Evolutionary conservation across 2,888 invertebrate species (phyloP).

Genomic region (Scrobipalpa costella): DNA sequence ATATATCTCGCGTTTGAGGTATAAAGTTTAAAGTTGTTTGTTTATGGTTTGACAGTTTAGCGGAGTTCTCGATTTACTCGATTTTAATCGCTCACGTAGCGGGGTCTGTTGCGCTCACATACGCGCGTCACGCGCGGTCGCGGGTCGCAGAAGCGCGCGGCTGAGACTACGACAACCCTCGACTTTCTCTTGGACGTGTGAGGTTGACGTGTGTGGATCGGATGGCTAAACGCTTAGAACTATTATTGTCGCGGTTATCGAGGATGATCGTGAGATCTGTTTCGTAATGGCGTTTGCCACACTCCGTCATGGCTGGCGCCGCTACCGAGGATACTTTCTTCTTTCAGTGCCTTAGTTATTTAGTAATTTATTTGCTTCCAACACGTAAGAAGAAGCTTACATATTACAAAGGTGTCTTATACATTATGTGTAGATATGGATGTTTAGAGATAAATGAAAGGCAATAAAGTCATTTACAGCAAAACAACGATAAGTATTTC

Average conservation of each 20-base stretch:
- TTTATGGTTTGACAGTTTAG: slow-evolving; percentile 42
- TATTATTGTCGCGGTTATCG: slow-evolving; percentile 59
- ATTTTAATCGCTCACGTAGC: slow-evolving; percentile 68
- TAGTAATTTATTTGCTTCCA: background rate
- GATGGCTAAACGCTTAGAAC: slow-evolving; percentile 47
- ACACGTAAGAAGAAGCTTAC: too few relatives aligned
- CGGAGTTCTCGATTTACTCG: slow-evolving; percentile 50
- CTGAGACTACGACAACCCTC: slow-evolving; percentile 34
- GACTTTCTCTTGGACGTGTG: slow-evolving; percentile 60
- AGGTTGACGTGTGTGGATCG: slow-evolving; percentile 38
- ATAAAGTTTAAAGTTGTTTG: slow-evolving; percentile 46
- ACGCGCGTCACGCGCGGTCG: slow-evolving; percentile 55
- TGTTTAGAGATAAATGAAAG: background rate
- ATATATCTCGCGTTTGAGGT: slow-evolving; percentile 38
- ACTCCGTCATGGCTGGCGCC: background rate
- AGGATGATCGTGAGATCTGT: slow-evolving; percentile 37
- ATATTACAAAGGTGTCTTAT: too few relatives aligned
- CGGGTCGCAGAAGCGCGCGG: slow-evolving; percentile 12
- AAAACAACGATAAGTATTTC: background rate
- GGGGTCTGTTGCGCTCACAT: slow-evolving; percentile 52
- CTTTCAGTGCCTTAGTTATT: background rate
- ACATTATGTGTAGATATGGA: background rate
- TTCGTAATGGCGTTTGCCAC: background rate
- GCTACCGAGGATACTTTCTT: background rate
- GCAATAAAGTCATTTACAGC: slow-evolving; percentile 8